Base-by-base conservation (phyloP, 2,113 vertebrate species). In the Dromaius novaehollandiae region DNA sequence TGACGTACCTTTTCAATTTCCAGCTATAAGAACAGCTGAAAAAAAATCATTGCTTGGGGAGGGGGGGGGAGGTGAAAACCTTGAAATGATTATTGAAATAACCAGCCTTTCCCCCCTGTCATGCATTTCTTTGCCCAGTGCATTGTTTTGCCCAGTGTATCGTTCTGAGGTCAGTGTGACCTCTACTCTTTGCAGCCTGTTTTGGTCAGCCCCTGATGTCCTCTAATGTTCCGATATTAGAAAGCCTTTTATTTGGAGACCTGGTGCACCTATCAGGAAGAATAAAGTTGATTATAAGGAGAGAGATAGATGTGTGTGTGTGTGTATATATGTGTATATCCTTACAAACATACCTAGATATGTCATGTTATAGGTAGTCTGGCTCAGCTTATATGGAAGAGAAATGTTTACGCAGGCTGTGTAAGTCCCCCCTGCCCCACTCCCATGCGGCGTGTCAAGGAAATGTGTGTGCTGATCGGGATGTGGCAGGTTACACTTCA, bases 151-250 rank as follows among this genome's bases (percentile, higher is more conserved):
- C 55, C 55, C 26, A 32, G 55, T 30, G 55, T 30, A 32, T 56
- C 28, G 17, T 56, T 56, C 32, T 85, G 65, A 66, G 56, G 11
- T 20, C 42, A 61, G 30, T 55, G 71, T 81, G 61, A 24, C 60
- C 38, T 38, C 15, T 26, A 0, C 5, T 36, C 61, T 89, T 91
- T 18, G 30, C 9, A 66, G 17, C 24, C 26, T 0, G 0, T 44
- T 83, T 81, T 83, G 5, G 61, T 77, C 68, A 81, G 42, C 22
- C 58, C 36, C 24, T 94, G 73, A 32, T 3, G 17, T 46, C 40
- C 64, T 93, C 22, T 34, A 26, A 32, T 69, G 4, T 32, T 82
- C 53, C 40, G 38, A 5, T 56, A n/a, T 51, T 69, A 76, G 28
- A 48, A 73, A 81, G 6, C 58, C 14, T 93, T 90, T 61, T 74